These are phyloP conservation scores for Scrobipalpa costella DNA, from an alignment of 2,888 invertebrate species.

Conservation along the genomic window DNA sequence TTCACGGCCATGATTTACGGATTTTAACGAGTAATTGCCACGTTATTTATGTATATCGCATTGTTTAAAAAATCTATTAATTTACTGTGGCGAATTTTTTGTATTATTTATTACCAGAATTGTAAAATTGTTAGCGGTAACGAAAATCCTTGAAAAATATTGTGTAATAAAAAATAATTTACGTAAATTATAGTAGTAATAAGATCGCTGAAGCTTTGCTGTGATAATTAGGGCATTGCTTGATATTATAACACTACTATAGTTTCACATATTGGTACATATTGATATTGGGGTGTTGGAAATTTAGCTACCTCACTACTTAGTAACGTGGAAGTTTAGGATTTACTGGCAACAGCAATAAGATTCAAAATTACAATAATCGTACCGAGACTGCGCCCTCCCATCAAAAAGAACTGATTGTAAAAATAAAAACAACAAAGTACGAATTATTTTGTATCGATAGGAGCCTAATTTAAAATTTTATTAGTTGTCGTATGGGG, in stretches of 20 bases:
- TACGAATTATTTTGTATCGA: constrained; percentile 14
- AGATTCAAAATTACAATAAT: constrained; percentile 8
- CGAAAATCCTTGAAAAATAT: not conserved
- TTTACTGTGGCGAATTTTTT: not conserved
- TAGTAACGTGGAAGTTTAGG: constrained; percentile 4
- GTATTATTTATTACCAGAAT: no score
- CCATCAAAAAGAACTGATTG: constrained; percentile 29
- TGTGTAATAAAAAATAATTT: constrained; percentile 14
- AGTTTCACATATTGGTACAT: constrained; percentile 15
- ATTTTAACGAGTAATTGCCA: not conserved
- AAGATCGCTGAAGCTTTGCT: constrained; percentile 18
- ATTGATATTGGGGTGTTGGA: constrained; percentile 10
- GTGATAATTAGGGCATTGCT: constrained; percentile 23
- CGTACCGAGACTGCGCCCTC: constrained; percentile 53
- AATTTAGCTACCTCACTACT: constrained; percentile 6
- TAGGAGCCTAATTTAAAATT: constrained; percentile 23
- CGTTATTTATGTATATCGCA: not conserved
- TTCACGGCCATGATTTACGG: not conserved
- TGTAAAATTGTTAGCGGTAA: constrained; percentile 3
- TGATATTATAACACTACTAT: constrained; percentile 15
- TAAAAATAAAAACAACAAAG: constrained; percentile 15
- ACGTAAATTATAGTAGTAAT: constrained; percentile 14
- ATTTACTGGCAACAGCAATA: constrained; percentile 33
- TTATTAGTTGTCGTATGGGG: constrained; percentile 13
- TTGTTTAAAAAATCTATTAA: not conserved